These are phyloP conservation scores for Sula dactylatra DNA, from an alignment of 2,113 vertebrate species.

Conservation along the genomic window DNA sequence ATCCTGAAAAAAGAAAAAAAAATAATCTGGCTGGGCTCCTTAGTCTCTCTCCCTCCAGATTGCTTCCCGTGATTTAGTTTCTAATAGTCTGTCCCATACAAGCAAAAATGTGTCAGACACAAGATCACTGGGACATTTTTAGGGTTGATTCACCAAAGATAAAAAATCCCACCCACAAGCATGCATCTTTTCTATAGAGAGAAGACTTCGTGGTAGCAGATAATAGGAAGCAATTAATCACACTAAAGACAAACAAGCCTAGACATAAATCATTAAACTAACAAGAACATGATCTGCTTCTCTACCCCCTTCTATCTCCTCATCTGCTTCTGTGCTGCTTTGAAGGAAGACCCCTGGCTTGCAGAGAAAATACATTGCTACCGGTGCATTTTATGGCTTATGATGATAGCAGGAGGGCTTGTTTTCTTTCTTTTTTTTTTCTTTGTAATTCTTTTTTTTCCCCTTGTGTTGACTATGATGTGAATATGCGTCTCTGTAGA, in stretches of 20 bases:
- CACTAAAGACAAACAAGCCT: conserved; percentile 1
- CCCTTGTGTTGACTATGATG: background rate
- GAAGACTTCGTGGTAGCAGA: background rate
- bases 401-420: background rate
- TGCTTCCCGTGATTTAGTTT: background rate
- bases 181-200: background rate
- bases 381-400: background rate
- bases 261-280: conserved; percentile 19
- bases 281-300: background rate
- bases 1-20: background rate
- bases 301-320: background rate
- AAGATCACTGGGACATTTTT: background rate
- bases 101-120: background rate
- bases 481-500: background rate
- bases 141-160: background rate
- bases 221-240: conserved; percentile 36
- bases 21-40: background rate
- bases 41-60: background rate
- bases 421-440: background rate
- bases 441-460: background rate
- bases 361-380: background rate
- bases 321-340: background rate
- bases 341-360: background rate
- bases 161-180: background rate
- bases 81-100: background rate